Base-by-base conservation (phyloP, 92 coral and sea anemone species). In the Diadumene lineata region DNA sequence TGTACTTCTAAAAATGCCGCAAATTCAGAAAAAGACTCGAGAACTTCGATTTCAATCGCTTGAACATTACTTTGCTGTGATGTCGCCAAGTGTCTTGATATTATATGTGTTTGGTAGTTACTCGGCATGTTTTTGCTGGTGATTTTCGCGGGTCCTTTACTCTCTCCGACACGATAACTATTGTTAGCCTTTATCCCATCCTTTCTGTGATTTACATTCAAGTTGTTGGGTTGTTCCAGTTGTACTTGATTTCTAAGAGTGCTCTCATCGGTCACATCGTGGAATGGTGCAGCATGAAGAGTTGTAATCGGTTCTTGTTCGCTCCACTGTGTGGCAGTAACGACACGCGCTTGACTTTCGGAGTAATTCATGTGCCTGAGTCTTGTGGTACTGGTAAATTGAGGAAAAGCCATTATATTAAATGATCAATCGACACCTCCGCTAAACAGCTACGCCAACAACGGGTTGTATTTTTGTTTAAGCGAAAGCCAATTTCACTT, bases 1-100 rank as follows among this genome's bases (percentile, higher is more conserved):
- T 87, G 88, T 43, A 84, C 69, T 69, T 94, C 98, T 76, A 94
- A 76, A 62, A 79, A 92, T 31, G 97, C 86, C 30, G 98, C 98
- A 66, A 94, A 94, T 74, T 94, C 98, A 17, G 91, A 79, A 57
- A 94, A 94, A 27, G 98, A 94, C 33, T 94, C 97, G 31, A 94
- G 69, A 29, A 87, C 93, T 66, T 94, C 98, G 89, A 92, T 86
- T 77, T 94, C 98, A 21, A 94, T 94, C 24, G 79, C 58, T 53
- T 44, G 50, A 2, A 66, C 75, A 19, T 21, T 2, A 21, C 50
- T 69, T 11, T 78, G 72, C 8, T 29, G 15, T 31, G 56, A 19
- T 55, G 60, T 43, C 28, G 68, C 7, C 6, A 38, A 19, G 33
- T 77, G 53, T 21, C 80, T 69, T 46, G 70, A 60, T 44, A 63